Evolutionary conservation across 1,140 invertebrate genomes (phyloP).

Genomic region (Phymorhynchus buccinoides): DNA sequence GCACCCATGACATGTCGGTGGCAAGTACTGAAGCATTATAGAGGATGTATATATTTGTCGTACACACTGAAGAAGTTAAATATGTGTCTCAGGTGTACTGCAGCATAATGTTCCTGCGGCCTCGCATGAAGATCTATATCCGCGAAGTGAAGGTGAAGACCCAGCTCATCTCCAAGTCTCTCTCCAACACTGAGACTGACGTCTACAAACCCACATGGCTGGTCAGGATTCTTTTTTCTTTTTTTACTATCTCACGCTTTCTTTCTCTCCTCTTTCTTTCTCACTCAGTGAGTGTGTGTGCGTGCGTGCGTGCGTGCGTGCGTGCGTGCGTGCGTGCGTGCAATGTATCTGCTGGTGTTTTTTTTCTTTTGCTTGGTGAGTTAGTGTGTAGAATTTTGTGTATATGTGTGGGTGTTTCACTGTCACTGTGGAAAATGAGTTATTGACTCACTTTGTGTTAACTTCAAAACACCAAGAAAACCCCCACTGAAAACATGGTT

Average conservation of each 20-base stretch:
- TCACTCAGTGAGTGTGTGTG: neutral
- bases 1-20: too few species aligned
- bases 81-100: conserved; percentile 66
- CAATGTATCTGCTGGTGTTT: too few species aligned
- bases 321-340: neutral
- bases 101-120: conserved; percentile 67
- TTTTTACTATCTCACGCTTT: neutral
- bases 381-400: too few species aligned
- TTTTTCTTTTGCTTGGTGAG: too few species aligned
- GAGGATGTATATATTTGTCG: too few species aligned
- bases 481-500: too few species aligned
- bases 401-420: conserved; percentile 27
- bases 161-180: conserved; percentile 65
- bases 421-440: too few species aligned
- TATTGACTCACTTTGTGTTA: too few species aligned
- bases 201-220: conserved; percentile 68
- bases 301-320: neutral
- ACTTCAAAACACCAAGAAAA: too few species aligned
- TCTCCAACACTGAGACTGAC: conserved; percentile 66
- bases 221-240: conserved; percentile 45
- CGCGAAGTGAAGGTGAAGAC: conserved; percentile 65
- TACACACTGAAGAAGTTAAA: too few species aligned
- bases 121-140: conserved; percentile 70
- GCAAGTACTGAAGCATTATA: too few species aligned
- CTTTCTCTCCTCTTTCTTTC: neutral